phyloP scores from a whole-genome alignment of 30 jellyfish, hydroid and myxozoan species.

The Cassiopea andromeda region DNA sequence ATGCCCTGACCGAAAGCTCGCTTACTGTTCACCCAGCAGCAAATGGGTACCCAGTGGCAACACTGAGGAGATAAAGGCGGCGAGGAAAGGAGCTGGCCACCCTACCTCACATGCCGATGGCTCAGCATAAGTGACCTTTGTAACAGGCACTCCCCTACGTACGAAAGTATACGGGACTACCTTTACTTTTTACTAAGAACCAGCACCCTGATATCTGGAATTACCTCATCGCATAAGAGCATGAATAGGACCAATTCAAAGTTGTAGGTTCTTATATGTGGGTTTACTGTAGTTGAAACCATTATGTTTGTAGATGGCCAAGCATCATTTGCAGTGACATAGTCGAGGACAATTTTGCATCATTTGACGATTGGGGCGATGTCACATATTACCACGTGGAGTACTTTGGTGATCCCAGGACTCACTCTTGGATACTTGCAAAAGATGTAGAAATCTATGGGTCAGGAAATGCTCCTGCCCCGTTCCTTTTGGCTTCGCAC shows the following conservation, averaged over 20 bases:
- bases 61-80: too few relatives aligned
- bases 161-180: too few relatives aligned
- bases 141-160: too few relatives aligned
- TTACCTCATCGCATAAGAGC: too few relatives aligned
- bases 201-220: too few relatives aligned
- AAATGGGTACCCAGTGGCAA: too few relatives aligned
- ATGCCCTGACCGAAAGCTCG: too few relatives aligned
- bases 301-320: constrained; percentile 53
- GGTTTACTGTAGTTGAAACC: not conserved
- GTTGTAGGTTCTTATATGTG: not conserved
- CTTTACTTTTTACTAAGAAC: too few relatives aligned
- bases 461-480: constrained; percentile 66
- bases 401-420: constrained; percentile 71
- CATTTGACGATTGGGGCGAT: constrained; percentile 54
- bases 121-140: too few relatives aligned
- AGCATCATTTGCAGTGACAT: constrained; percentile 65
- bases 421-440: constrained; percentile 75
- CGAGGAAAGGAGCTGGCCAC: too few relatives aligned
- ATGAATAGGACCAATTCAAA: not conserved
- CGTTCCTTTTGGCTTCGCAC: constrained; percentile 21
- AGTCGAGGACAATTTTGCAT: constrained; percentile 20
- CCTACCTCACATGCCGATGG: too few relatives aligned
- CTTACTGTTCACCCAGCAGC: too few relatives aligned
- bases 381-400: constrained; percentile 68
- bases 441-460: constrained; percentile 64